Base-by-base conservation (phyloP, 2,113 vertebrate genomes). In the Pelecanoides urinatrix region DNA sequence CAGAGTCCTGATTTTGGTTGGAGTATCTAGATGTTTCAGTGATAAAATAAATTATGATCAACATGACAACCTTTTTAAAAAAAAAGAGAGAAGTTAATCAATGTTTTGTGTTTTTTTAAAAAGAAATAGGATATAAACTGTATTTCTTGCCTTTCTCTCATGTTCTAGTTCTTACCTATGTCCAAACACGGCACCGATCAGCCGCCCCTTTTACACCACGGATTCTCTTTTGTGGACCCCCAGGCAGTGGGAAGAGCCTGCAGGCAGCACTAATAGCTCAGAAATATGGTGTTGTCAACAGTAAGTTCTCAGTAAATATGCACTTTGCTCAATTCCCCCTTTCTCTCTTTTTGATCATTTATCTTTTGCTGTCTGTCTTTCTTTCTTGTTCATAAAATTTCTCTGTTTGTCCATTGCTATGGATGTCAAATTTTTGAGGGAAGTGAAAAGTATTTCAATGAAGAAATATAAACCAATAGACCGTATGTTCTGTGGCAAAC, bases 201-300 rank as follows among this genome's bases (percentile, higher is more conserved):
- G 86, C 97, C 4, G 98, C 98, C 50, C 99, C 99, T 2, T 98
- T 98, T 82, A 99, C 98, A 32, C 99, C 99, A 20, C 98, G 98
- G 88, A 95, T 99, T 90, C 95, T 99, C 45, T 98, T 99, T 14
- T 92, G 98, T 10, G 99, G 99, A 83, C 99, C 99, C 4, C 92
- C 98, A 8, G 99, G 99, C 93, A 98, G 99, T 7, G 99, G 99
- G 78, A 99, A 99, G 96, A 99, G 98, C 77, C 98, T 98, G 61
- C 99, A 99, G 98, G 99, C 99, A 38, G 96, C 94, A 29, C 97
- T 99, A 53, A 97, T 99, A 91, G 97, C 99, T 76, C 96, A 99
- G 96, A 99, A 99, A 95, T 99, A 99, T 8, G 53, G 97, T 62
- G 67, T 99, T 76, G 98, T 99, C 95, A 98, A 99, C 21, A 97